Conservation (phyloP, 2,888 invertebrate genomes). For the Xanthostigma xanthostigma region DNA sequence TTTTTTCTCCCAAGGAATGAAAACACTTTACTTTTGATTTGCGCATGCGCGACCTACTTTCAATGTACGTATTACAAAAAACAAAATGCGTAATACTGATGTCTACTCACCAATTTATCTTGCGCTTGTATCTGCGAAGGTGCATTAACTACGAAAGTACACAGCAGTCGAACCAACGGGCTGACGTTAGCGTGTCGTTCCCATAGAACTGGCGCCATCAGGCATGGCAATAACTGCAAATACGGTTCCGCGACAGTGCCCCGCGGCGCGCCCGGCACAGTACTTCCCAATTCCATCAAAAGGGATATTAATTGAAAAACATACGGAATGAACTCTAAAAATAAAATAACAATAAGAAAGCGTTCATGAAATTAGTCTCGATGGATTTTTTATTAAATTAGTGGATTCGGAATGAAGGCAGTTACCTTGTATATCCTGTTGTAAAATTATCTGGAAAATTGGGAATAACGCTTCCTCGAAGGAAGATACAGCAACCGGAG, state of each 20-base stretch:
- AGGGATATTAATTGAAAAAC: constrained; percentile 94
- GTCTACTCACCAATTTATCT: constrained; percentile 50
- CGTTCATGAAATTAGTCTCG: background rate
- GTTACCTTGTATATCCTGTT: constrained; percentile 80
- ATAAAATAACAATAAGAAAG: constrained; percentile 9
- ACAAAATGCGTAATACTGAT: background rate
- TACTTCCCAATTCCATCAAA: constrained; percentile 54
- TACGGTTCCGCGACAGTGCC: constrained; percentile 65
- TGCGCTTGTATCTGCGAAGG: constrained; percentile 48
- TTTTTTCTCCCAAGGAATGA: background rate
- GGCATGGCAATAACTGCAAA: constrained; percentile 75
- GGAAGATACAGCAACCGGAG: constrained; percentile 61
- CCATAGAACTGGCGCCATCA: constrained; percentile 84
- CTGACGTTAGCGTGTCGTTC: constrained; percentile 87
- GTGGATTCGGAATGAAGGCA: background rate
- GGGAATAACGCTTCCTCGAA: constrained; percentile 91
- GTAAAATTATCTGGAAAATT: constrained; percentile 85
- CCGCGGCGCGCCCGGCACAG: constrained; percentile 20
- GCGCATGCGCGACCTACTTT: too few species aligned
- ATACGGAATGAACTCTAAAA: constrained; percentile 90
- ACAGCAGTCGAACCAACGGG: constrained; percentile 81
- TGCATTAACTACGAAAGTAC: constrained; percentile 68
- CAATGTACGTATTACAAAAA: too few species aligned
- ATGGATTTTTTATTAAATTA: background rate
- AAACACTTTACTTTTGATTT: too few species aligned